phyloP scores from a whole-genome alignment of 2,113 vertebrate genomes.

The Scophthalmus maximus region DNA sequence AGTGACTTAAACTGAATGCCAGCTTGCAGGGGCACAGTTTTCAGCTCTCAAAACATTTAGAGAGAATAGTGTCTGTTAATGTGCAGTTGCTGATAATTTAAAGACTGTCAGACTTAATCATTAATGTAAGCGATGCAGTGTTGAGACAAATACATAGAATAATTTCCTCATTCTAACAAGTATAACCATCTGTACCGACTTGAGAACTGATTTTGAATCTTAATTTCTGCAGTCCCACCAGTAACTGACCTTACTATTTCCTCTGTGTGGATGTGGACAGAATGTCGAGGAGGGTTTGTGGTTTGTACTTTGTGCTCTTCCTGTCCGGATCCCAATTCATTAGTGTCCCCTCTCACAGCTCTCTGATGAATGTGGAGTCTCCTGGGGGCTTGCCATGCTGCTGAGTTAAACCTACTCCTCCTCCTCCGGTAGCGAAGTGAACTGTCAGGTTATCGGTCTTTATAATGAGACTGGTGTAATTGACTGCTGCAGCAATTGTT shows the following conservation, averaged over 20 bases:
- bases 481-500: conserved; percentile 21
- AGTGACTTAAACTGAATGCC: neutral
- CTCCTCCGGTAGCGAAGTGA: conserved; percentile 13
- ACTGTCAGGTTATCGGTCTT: conserved; percentile 38
- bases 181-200: no score
- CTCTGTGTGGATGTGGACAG: neutral
- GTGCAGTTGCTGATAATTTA: no score
- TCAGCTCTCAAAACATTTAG: neutral
- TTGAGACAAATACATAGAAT: neutral
- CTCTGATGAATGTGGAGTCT: conserved; percentile 55
- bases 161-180: neutral
- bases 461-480: conserved; percentile 32
- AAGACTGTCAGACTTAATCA: neutral
- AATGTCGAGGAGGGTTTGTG: neutral
- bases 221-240: neutral
- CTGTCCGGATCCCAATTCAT: conserved; percentile 37
- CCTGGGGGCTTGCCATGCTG: conserved; percentile 24
- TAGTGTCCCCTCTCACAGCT: conserved; percentile 33
- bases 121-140: neutral
- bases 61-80: no score
- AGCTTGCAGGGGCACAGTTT: neutral
- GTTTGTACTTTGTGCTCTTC: conserved; percentile 14
- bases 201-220: neutral
- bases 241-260: neutral
- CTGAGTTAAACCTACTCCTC: conserved; percentile 40